phyloP scores from a whole-genome alignment of 2,113 vertebrate species.

The Thamnaconus septentrionalis region DNA sequence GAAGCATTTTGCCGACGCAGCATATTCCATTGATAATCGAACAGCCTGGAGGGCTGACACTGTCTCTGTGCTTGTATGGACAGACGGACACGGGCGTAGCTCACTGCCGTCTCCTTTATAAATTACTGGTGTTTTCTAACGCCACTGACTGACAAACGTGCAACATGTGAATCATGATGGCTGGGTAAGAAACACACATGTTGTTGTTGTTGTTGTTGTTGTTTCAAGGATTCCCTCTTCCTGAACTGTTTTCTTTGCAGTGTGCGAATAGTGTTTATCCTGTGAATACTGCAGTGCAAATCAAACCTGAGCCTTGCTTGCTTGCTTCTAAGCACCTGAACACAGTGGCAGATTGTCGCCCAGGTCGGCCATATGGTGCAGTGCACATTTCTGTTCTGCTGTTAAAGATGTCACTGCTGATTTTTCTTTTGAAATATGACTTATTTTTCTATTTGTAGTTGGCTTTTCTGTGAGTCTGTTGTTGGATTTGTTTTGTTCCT shows the following conservation, averaged over 20 bases:
- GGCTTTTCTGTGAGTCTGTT: too few species aligned
- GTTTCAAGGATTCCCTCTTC: too few species aligned
- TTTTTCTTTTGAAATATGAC: too few species aligned
- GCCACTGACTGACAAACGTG: slow-evolving; percentile 11
- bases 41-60: slow-evolving; percentile 42
- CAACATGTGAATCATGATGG: slow-evolving; percentile 5
- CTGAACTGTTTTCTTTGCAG: too few species aligned
- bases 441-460: too few species aligned
- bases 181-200: slow-evolving; percentile 18
- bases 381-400: background rate
- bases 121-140: slow-evolving; percentile 4
- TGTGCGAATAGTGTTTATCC: too few species aligned
- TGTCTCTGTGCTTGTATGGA: slow-evolving; percentile 10
- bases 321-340: background rate
- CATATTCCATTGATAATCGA: slow-evolving; percentile 50
- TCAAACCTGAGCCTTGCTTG: too few species aligned
- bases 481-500: background rate
- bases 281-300: too few species aligned
- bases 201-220: background rate
- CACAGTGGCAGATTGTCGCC: slow-evolving; percentile 3
- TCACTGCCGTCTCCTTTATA: slow-evolving; percentile 13
- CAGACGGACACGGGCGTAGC: slow-evolving; percentile 4
- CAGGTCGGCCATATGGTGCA: slow-evolving; percentile 6
- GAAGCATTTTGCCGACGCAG: slow-evolving; percentile 41
- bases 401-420: background rate